Evolutionary conservation across 1,140 invertebrate species (phyloP), one percentile per base, ranked within the genome.

Genomic region (Pseudachorutes palmiensis): DNA sequence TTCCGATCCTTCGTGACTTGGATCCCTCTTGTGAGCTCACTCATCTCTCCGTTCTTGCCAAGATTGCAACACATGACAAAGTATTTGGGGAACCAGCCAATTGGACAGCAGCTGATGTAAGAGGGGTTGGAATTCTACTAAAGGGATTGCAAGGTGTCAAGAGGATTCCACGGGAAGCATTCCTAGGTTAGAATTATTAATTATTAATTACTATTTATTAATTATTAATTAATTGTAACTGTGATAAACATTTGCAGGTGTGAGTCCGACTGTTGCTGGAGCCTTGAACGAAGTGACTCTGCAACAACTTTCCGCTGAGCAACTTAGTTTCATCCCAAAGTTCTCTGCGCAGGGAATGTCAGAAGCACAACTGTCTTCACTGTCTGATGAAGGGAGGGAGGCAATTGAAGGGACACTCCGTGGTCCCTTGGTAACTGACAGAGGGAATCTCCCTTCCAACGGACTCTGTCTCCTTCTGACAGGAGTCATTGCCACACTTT

Each of bases 91-190:
- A 67, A 48, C 65, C 66, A 5, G 32, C 28, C 30, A 58, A 65
- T 22, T 72, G 71, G 71, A 63, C 65, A 2, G 33, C 68, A 14
- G 71, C 71, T 16, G 71, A 72, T 62, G 67, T 72, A 26, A 61
- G 51, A 22, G 68, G 65, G 2, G 62, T 58, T 24, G 71, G 71
- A 3, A 67, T 65, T 30, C 49, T 72, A 12, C 16, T 72, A 2
- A 66, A 55, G 26, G 71, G 71, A 16, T 32, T 72, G 1, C 12
- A 28, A 29, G 48, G 29, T 1, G 26, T 70, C 9, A 62, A 64
- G 16, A 41, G 32, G 19, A 70, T 72, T 29, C 71, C 68, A 2
- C 48, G 65, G 12, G 71, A 70, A 61, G 29, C 68, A 19, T 72
- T 70, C 59, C 28, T 72, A 9, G 71, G 71, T 55, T 9, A 41